Evolutionary conservation across 2,797 vertebrate genomes (phyloP).

Genomic region (Pangasius sanitwongsei): DNA sequence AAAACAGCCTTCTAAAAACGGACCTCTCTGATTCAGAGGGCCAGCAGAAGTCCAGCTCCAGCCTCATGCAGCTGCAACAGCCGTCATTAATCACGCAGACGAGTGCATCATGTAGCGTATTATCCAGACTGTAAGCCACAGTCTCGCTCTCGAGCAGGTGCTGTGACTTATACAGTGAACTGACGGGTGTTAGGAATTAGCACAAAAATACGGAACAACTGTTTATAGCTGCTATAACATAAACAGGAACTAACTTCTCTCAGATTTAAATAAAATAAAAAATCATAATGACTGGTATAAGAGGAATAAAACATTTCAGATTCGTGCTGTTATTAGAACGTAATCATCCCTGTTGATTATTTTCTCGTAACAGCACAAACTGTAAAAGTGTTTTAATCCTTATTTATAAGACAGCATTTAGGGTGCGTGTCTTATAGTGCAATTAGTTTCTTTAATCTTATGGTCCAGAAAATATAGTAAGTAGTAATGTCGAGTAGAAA

Average conservation of each 20-base stretch:
- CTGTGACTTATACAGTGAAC: neutral
- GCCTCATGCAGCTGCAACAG: neutral
- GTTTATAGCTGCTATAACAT: neutral
- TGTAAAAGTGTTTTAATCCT: neutral
- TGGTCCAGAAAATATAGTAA: neutral
- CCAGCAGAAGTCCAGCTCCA: constrained; percentile 18
- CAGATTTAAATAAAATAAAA: neutral
- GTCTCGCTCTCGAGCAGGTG: constrained; percentile 2
- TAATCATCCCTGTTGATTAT: neutral
- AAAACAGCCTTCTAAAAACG: neutral
- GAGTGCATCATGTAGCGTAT: constrained; percentile 14
- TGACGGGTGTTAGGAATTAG: constrained; percentile 8
- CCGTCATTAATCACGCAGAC: constrained; percentile 28
- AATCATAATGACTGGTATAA: neutral
- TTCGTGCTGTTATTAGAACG: neutral
- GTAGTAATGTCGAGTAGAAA: neutral
- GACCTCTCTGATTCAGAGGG: constrained; percentile 1
- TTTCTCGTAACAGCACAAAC: neutral
- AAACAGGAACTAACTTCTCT: neutral
- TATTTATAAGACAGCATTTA: neutral
- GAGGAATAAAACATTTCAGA: neutral
- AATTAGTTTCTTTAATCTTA: neutral
- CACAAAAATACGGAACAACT: neutral
- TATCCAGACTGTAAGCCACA: constrained; percentile 1
- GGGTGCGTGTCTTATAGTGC: neutral